phyloP scores from a whole-genome alignment of 2,797 vertebrate genomes.

The Dromococcyx pavoninus region DNA sequence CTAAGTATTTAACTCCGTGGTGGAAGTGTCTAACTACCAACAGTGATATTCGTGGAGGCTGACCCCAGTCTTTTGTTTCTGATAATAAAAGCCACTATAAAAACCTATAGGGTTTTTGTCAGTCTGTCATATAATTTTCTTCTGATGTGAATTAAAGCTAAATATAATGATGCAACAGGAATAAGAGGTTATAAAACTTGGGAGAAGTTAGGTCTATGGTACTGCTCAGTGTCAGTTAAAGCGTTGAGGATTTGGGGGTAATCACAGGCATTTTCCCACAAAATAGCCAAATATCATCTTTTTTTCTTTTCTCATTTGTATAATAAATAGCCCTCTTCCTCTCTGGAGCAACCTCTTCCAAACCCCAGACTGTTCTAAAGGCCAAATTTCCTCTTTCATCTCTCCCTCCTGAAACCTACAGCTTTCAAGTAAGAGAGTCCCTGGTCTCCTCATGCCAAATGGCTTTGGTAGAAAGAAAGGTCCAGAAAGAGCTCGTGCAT shows the following conservation, averaged over 20 bases:
- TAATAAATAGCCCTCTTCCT: background rate
- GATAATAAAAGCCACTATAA: background rate
- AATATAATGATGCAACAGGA: background rate
- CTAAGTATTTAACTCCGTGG: slow-evolving; percentile 10
- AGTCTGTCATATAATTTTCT: no score
- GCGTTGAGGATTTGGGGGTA: background rate
- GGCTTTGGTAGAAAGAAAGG: background rate
- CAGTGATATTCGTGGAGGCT: background rate
- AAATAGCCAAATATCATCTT: background rate
- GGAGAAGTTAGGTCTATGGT: background rate
- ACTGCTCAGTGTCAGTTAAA: background rate
- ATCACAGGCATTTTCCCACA: background rate
- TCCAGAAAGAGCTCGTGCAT: background rate
- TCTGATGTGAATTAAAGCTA: background rate
- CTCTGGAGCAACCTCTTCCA: background rate
- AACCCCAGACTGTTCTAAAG: background rate
- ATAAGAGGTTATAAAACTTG: background rate
- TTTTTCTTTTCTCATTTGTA: background rate
- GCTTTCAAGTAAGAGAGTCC: background rate
- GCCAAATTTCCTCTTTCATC: background rate
- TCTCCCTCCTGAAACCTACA: background rate
- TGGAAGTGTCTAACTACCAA: background rate
- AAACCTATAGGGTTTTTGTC: background rate
- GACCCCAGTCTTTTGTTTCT: background rate
- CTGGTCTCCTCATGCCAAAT: background rate